Conservation (phyloP, 1,140 invertebrate genomes). For the Triops cancriformis region DNA sequence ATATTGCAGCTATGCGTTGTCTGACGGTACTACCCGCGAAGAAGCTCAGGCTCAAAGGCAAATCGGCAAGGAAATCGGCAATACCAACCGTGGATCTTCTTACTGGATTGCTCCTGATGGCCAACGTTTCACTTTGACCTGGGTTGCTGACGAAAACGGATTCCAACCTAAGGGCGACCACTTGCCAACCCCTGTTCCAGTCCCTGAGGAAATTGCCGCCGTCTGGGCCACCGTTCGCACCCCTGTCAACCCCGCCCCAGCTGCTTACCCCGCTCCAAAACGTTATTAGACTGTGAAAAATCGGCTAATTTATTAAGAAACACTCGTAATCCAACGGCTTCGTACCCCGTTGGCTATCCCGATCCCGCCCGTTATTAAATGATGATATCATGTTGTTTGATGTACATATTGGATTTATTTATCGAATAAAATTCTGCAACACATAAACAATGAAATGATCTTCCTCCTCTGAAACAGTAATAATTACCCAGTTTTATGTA, state of each 20-base stretch:
- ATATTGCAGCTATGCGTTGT: not conserved
- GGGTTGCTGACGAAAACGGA: slow-evolving; percentile 23
- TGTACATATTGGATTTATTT: no score
- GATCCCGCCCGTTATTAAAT: no score
- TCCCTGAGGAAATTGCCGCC: not conserved
- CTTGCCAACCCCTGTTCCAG: slow-evolving; percentile 16
- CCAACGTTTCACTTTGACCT: slow-evolving; percentile 28
- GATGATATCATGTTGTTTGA: no score
- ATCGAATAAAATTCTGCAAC: no score
- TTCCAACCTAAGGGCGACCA: slow-evolving; percentile 19
- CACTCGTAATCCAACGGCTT: no score
- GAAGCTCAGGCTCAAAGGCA: slow-evolving; percentile 18
- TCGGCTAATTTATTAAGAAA: no score
- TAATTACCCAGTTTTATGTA: no score
- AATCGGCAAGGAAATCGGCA: slow-evolving; percentile 13
- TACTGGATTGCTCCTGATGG: slow-evolving; percentile 32
- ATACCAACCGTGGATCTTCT: slow-evolving; percentile 38
- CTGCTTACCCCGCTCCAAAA: not conserved
- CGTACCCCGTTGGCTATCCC: no score
- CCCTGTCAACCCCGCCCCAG: not conserved
- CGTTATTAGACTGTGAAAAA: not conserved
- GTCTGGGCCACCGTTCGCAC: not conserved
- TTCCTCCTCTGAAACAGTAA: no score
- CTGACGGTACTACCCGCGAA: slow-evolving; percentile 18
- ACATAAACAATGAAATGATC: no score